Evolutionary conservation across 2,797 vertebrate species (phyloP), one percentile per base, ranked within the genome.

Genomic region (Coluber constrictor): DNA sequence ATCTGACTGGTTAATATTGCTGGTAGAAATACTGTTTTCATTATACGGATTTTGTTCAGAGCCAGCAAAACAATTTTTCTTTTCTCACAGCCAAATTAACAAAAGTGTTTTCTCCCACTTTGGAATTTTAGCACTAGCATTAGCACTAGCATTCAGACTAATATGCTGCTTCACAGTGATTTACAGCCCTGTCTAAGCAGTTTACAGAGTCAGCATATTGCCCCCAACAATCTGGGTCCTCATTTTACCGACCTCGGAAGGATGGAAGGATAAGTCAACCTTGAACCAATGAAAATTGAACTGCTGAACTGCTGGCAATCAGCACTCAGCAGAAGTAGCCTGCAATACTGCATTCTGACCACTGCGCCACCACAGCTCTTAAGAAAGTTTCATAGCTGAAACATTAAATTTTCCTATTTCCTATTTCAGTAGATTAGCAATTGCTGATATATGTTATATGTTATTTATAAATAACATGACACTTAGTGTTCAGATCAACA

Each of bases 391-490:
- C 0, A 37, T 93, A 43, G 20, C 29, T 20, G 18, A 90, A 56
- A 57, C 43, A 86, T 16, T 60, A 74, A 88, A 88, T 25, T 6
- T 91, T 86, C 23, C 1, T 79, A 63, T 91, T 12, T n/a, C n/a
- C 43, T 37, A 37, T 37, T 37, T 37, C 37, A 37, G 37, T 37
- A 37, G 37, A 37, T 37, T 37, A 37, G 37, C 37, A 37, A 37
- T 37, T 37, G 37, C 37, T 37, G 37, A 37, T n/a, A n/a, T n/a
- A n/a, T n/a, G n/a, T n/a, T n/a, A n/a, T n/a, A n/a, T n/a, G n/a
- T n/a, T n/a, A n/a, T 37, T 93, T 94, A 93, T 70, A 59, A 96
- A 51, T 5, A 90, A 57, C 88, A 51, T 27, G 32, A 87, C 66
- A 79, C 16, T 92, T 20, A 90, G 57, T 12, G 89, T 86, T 29